phyloP scores from a whole-genome alignment of 1,140 invertebrate species.

The Archegozetes longisetosus region DNA sequence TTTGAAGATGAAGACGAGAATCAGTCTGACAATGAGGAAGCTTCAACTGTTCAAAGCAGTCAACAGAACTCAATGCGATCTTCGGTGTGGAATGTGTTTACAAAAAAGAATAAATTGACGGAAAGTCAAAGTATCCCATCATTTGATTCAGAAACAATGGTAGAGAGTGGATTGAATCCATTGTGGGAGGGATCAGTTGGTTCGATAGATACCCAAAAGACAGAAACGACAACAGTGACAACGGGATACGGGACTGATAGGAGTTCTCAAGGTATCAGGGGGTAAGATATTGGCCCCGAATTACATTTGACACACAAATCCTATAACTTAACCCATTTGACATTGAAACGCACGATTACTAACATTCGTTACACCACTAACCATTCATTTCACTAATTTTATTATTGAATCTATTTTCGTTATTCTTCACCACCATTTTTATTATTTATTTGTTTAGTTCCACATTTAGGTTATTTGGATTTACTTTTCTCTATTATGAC shows the following conservation, averaged over 20 bases:
- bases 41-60: slow-evolving; percentile 18
- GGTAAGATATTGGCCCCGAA: slow-evolving; percentile 12
- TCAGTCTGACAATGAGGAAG: slow-evolving; percentile 10
- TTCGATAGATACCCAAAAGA: background rate
- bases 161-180: slow-evolving; percentile 10
- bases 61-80: slow-evolving; percentile 14
- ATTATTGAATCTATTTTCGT: too few species aligned
- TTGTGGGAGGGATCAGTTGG: slow-evolving; percentile 11
- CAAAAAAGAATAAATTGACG: slow-evolving; percentile 7
- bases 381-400: background rate
- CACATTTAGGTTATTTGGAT: too few species aligned
- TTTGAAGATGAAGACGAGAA: slow-evolving; percentile 39
- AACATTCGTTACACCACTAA: background rate
- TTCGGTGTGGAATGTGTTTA: slow-evolving; percentile 15
- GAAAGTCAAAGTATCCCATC: slow-evolving; percentile 7
- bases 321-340: too few species aligned
- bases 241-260: background rate
- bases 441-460: too few species aligned
- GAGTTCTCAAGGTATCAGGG: slow-evolving; percentile 12
- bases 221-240: background rate
- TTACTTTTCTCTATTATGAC: too few species aligned
- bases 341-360: too few species aligned
- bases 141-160: slow-evolving; percentile 10
- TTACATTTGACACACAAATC: background rate
- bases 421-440: too few species aligned